Percentiles rank a stretch among this genome's conserved stretches.
Evolutionary conservation across 2,797 vertebrate genomes (phyloP).

Genomic region (Thalassophryne amazonica): DNA sequence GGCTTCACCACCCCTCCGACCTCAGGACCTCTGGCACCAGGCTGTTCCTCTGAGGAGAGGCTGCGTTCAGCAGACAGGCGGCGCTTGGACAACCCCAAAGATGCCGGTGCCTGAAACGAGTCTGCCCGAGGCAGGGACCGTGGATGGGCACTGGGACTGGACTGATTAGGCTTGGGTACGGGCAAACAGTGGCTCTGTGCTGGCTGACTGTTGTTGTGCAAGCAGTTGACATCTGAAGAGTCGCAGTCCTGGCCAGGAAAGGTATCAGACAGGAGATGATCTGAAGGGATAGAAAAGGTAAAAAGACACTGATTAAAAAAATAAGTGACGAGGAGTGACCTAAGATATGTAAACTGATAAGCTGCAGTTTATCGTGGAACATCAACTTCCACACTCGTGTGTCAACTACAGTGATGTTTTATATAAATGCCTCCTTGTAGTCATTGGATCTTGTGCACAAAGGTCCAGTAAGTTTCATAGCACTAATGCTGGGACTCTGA

Average conservation of each 20-base stretch:
- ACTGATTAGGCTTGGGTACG: conserved; percentile 50
- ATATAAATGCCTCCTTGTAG: no score
- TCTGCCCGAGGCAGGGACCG: conserved; percentile 27
- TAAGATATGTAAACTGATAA: no score
- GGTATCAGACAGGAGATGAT: conserved; percentile 90
- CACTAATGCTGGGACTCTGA: no score
- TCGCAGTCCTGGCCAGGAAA: conserved; percentile 84
- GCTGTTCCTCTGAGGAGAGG: conserved; percentile 79
- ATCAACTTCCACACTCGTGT: no score
- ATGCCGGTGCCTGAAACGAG: conserved; percentile 68
- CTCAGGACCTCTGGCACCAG: conserved; percentile 38
- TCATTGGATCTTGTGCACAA: no score
- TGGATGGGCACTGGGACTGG: conserved; percentile 25
- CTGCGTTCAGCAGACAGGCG: conserved; percentile 84
- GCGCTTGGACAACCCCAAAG: conserved; percentile 83
- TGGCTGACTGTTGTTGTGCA: conserved; percentile 70
- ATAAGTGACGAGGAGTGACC: not conserved
- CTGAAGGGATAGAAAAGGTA: conserved; percentile 66
- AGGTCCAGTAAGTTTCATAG: no score
- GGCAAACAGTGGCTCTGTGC: conserved; percentile 57
- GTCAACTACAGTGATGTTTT: no score
- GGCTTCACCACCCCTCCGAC: conserved; percentile 75
- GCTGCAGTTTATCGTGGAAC: no score
- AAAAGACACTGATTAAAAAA: not conserved
- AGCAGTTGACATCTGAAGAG: conserved; percentile 74